phyloP scores from a whole-genome alignment of 30 jellyfish, hydroid and myxozoan species.

The Hydractinia symbiolongicarpus region DNA sequence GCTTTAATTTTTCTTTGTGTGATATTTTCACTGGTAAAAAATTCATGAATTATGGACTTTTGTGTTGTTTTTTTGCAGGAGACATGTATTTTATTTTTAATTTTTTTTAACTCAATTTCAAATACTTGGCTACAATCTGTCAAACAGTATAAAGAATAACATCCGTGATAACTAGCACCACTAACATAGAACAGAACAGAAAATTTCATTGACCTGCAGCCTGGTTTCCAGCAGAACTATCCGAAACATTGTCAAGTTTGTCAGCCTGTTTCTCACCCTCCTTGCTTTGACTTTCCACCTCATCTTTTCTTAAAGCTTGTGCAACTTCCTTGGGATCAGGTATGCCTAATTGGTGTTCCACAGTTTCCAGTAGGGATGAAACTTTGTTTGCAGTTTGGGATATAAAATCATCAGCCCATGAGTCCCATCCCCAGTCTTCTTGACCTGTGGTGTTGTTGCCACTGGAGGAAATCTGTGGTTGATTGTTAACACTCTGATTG shows the following conservation, averaged over 20 bases:
- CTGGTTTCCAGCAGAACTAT: background rate
- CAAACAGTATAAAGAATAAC: no score
- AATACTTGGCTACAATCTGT: no score
- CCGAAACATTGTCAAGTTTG: background rate
- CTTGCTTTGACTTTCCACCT: background rate
- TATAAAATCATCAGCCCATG: slow-evolving; percentile 71
- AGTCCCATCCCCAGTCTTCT: slow-evolving; percentile 96
- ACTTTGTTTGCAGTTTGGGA: slow-evolving; percentile 73
- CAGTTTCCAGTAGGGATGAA: slow-evolving; percentile 64
- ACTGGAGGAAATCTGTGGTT: background rate
- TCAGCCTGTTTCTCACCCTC: slow-evolving; percentile 1
- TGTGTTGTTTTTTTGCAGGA: no score
- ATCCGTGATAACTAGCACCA: no score
- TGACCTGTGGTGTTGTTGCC: slow-evolving; percentile 17
- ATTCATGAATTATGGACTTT: no score
- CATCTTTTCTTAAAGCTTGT: slow-evolving; percentile 26
- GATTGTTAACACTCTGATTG: background rate
- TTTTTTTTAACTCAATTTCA: no score
- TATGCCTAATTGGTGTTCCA: slow-evolving; percentile 83
- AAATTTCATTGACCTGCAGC: no score
- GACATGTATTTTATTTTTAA: no score
- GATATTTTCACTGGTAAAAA: no score
- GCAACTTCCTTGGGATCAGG: slow-evolving; percentile 92
- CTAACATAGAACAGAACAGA: no score
- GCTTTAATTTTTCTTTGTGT: no score